Evolutionary conservation across 2,888 invertebrate genomes (phyloP).

Genomic region (Nysson spinosus): DNA sequence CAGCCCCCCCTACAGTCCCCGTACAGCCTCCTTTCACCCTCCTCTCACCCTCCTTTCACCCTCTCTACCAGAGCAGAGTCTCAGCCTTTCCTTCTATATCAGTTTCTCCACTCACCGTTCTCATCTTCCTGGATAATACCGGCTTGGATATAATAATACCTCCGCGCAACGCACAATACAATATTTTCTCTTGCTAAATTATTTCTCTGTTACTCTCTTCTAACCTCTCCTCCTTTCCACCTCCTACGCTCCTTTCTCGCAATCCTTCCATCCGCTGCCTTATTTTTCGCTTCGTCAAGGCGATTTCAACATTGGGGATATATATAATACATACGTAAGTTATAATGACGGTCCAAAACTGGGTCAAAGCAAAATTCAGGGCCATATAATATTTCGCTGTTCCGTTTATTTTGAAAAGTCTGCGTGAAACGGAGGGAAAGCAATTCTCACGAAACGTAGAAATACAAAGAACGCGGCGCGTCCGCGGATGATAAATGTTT

Average conservation of each 20-base stretch:
- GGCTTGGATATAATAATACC: slow-evolving; percentile 62
- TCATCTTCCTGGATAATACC: slow-evolving; percentile 56
- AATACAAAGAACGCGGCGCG: slow-evolving; percentile 47
- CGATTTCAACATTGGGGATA: too few species aligned
- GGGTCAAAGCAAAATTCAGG: neutral
- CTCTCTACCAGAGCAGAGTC: too few species aligned
- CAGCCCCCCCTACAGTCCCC: too few species aligned
- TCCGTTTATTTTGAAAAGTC: slow-evolving; percentile 31
- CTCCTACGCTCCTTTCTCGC: slow-evolving; percentile 3
- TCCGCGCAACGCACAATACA: slow-evolving; percentile 57
- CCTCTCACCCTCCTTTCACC: too few species aligned
- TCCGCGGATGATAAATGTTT: slow-evolving; percentile 60
- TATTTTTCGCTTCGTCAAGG: neutral
- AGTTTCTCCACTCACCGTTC: slow-evolving; percentile 50
- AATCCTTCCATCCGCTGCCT: slow-evolving; percentile 12
- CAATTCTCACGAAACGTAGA: slow-evolving; percentile 44
- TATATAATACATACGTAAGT: too few species aligned
- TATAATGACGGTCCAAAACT: too few species aligned
- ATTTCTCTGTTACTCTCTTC: slow-evolving; percentile 52
- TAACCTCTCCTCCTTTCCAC: slow-evolving; percentile 40
- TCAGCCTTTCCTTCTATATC: slow-evolving; percentile 46
- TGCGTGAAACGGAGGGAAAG: slow-evolving; percentile 18
- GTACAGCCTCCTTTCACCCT: too few species aligned
- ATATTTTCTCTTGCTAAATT: slow-evolving; percentile 64
- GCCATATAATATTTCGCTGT: neutral